phyloP scores from a whole-genome alignment of 2,888 invertebrate genomes.

The Drosophila paranaensis region DNA sequence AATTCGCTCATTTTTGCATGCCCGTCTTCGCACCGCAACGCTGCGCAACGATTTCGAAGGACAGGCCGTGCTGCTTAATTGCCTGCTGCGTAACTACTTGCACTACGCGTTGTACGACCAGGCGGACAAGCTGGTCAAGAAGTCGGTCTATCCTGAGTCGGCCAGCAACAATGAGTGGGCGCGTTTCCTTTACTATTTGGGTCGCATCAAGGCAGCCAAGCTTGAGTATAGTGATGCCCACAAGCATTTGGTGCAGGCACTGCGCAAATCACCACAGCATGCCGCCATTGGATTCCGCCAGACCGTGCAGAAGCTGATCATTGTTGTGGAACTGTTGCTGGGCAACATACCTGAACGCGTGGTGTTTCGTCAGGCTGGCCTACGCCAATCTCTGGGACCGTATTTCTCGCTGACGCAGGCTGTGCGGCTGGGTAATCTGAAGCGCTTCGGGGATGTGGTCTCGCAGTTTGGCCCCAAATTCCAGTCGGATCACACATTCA shows the following conservation, averaged over 20 bases:
- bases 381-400: slow-evolving; percentile 95
- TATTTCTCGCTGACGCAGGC: slow-evolving; percentile 99
- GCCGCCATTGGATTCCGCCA: slow-evolving; percentile 99
- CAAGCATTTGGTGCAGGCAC: slow-evolving; percentile 96
- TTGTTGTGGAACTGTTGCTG: slow-evolving; percentile 96
- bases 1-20: slow-evolving; percentile 94
- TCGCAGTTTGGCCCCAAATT: slow-evolving; percentile 96
- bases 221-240: slow-evolving; percentile 99
- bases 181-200: slow-evolving; percentile 97
- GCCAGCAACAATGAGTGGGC: slow-evolving; percentile 99
- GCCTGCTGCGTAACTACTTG: slow-evolving; percentile 96
- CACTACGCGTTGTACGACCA: slow-evolving; percentile 98
- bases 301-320: slow-evolving; percentile 97
- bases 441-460: slow-evolving; percentile 96
- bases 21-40: slow-evolving; percentile 96
- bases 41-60: slow-evolving; percentile 98
- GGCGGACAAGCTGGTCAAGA: slow-evolving; percentile 98
- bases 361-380: slow-evolving; percentile 95
- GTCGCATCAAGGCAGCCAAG: slow-evolving; percentile 98
- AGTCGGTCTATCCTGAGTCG: slow-evolving; percentile 97
- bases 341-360: slow-evolving; percentile 99
- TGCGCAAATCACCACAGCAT: slow-evolving; percentile 98
- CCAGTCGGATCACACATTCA: slow-evolving; percentile 97
- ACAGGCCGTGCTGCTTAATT: slow-evolving; percentile 98
- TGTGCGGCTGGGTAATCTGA: slow-evolving; percentile 97